Evolutionary conservation across 2,113 vertebrate species (phyloP).

Genomic region (Leucopternis melanops): DNA sequence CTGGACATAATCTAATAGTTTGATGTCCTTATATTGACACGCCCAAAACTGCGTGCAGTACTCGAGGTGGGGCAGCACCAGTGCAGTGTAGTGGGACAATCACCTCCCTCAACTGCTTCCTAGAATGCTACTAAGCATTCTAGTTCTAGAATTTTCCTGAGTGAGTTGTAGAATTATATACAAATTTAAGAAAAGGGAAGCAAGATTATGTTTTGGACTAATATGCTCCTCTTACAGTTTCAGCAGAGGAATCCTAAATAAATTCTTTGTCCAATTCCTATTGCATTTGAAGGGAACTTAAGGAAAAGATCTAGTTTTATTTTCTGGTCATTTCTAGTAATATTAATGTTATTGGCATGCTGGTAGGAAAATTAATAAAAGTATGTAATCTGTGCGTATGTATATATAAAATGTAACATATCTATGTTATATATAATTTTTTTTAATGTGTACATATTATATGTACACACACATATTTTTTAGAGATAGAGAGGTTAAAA

Average conservation of each 20-base stretch:
- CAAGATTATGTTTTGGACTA: not conserved
- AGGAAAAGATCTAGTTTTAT: not conserved
- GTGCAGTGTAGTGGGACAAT: not conserved
- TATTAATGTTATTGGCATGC: not conserved
- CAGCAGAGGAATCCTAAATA: not conserved
- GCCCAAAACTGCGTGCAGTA: not conserved
- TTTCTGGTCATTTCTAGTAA: not conserved
- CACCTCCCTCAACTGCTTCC: not conserved
- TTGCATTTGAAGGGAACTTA: not conserved
- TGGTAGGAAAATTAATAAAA: not conserved
- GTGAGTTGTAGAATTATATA: not conserved
- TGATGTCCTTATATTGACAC: not conserved
- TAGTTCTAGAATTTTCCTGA: not conserved
- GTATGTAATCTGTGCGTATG: not conserved
- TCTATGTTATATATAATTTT: not conserved
- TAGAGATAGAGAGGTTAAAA: not conserved
- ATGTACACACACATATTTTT: not conserved
- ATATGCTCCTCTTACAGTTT: not conserved
- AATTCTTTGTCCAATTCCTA: not conserved
- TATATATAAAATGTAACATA: not conserved
- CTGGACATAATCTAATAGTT: not conserved
- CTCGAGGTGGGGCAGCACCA: fast-evolving
- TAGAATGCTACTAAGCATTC: not conserved
- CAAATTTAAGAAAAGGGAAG: not conserved
- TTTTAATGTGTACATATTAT: not conserved